Percentiles rank a stretch among this genome's conserved stretches.
These are phyloP conservation scores for Luperina testacea DNA, from an alignment of 2,888 invertebrate genomes.

Conservation along the genomic window DNA sequence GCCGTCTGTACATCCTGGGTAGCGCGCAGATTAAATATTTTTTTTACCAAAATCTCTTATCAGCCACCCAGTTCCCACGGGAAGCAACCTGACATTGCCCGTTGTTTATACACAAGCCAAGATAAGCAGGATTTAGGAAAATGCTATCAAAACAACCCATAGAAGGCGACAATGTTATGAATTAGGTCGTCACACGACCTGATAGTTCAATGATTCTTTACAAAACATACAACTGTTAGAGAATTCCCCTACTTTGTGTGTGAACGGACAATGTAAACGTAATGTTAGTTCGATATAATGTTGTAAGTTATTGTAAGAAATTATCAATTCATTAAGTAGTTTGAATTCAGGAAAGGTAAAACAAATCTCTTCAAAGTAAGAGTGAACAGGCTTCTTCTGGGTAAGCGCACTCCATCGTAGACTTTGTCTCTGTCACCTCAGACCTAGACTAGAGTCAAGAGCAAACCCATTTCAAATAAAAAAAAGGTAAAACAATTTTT, in stretches of 20 bases:
- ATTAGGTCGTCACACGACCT: conserved; percentile 44
- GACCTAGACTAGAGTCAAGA: no score
- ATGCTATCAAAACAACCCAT: conserved; percentile 65
- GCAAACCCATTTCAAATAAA: no score
- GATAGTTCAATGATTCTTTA: conserved; percentile 33
- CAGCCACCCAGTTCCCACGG: conserved; percentile 59
- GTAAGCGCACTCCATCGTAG: no score
- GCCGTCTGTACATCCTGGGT: not conserved
- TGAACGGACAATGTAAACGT: conserved; percentile 20
- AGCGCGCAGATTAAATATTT: not conserved
- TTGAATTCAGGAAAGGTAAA: not conserved
- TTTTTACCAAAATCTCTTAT: conserved; percentile 25
- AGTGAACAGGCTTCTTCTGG: no score
- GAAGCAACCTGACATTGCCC: conserved; percentile 51
- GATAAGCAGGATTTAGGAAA: conserved; percentile 68
- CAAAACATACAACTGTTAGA: conserved; percentile 41
- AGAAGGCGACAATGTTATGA: conserved; percentile 38
- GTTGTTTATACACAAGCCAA: conserved; percentile 70
- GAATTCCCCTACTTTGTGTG: conserved; percentile 31
- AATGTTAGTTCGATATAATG: conserved; percentile 3
- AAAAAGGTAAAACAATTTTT: not conserved
- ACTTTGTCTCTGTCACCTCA: no score
- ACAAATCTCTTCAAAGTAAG: no score
- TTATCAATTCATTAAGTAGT: not conserved
- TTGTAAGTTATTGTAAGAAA: not conserved